Evolutionary conservation across 2,888 invertebrate species (phyloP).

Genomic region (Caenorhabditis angaria): DNA sequence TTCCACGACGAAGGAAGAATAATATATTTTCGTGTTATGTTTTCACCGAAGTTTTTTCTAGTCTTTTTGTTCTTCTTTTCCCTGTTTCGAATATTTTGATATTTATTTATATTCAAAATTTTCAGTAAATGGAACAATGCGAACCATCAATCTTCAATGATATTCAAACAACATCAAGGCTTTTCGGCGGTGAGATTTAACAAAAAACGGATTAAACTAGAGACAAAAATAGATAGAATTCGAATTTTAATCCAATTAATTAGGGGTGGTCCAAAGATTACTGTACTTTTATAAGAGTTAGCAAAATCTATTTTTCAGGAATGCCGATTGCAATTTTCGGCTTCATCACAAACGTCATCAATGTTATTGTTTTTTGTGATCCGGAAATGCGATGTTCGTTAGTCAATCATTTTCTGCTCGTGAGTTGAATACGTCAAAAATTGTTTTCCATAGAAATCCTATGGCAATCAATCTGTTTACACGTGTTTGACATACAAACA

Average conservation of each 20-base stretch:
- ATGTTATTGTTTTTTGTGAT: conserved; percentile 69
- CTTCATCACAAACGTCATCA: conserved; percentile 67
- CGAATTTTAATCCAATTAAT: not conserved
- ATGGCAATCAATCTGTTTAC: too few species aligned
- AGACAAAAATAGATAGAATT: not conserved
- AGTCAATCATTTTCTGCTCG: conserved; percentile 69
- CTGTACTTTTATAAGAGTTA: too few species aligned
- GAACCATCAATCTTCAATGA: conserved; percentile 75
- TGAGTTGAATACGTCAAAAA: conserved; percentile 25
- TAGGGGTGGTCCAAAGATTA: too few species aligned
- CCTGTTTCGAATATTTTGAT: conserved; percentile 6
- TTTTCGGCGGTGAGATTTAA: conserved; percentile 34
- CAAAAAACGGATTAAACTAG: not conserved
- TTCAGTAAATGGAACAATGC: conserved; percentile 13
- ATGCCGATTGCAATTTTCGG: conserved; percentile 65
- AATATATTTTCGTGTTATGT: not conserved
- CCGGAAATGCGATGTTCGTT: conserved; percentile 66
- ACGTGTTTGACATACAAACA: too few species aligned
- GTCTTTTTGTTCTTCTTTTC: not conserved
- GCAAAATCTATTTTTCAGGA: too few species aligned
- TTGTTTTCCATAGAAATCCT: not conserved
- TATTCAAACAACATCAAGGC: conserved; percentile 44
- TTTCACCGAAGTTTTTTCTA: not conserved
- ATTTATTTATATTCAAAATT: not conserved
- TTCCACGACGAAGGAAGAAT: too few species aligned